Base-by-base conservation (phyloP, 2,113 vertebrate species). In the Mystacornis crossleyi region DNA sequence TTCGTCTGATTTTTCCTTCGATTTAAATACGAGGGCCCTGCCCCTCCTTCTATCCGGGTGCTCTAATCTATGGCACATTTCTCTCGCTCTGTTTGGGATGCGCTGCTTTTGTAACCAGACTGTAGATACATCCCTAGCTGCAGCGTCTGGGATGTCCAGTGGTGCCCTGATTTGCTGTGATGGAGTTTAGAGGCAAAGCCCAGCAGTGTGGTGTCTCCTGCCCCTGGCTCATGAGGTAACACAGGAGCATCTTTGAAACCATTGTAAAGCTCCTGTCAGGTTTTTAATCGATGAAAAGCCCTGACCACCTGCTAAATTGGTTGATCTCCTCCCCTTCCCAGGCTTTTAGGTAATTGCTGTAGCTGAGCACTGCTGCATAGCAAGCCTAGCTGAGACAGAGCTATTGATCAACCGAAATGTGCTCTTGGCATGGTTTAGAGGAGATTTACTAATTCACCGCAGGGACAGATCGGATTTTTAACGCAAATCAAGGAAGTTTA, bases 1-100 rank as follows among this genome's bases (percentile, higher is more conserved):
- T 97, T 80, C 55, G 8, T 75, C 95, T 97, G 97, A 97, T 98
- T 97, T 95, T 97, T 97, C 96, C 97, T 98, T 97, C 89, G 98
- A 97, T 98, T 98, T 86, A 95, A 97, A 94, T 88, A 79, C 0
- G 55, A 31, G 58, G 58, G 78, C 88, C 54, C 85, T 93, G 91
- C 81, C 90, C 94, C 57, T 84, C 77, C 82, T 69, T 10, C 86
- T 14, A 1, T 17, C 48, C 34, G 1, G 2, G 4, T 1, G 25
- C n/a, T 71, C 80, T 72, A 48, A 79, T 95, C 92, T 83, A 55
- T 60, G 71, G 40, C 71, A 42, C 64, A 62, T 92, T 88, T 94
- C 77, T 28, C 31, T n/a, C 31, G 14, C 2, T 23, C 3, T 10
- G 21, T 10, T 15, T 53, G 84, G 2, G 21, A 90, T 61, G 91